Base-by-base conservation (phyloP, 2,888 invertebrate genomes). In the Idaea straminata region DNA sequence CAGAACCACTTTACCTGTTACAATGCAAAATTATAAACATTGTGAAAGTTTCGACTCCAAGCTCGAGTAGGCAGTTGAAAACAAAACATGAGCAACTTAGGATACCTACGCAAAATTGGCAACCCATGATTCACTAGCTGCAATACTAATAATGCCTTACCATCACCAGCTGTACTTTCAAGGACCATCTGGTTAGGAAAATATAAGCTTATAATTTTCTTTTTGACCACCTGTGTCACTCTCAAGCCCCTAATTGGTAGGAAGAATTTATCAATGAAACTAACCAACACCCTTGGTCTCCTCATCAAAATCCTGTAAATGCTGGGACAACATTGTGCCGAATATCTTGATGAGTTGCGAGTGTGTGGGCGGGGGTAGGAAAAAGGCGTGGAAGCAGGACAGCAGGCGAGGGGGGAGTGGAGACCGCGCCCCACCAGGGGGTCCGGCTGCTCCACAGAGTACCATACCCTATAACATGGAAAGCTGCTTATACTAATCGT, bases 361-460 rank as follows among this genome's bases (percentile, higher is more conserved):
- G 68, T 97, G 96, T 66, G 95, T 94, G 15, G 98, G 98, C 47
- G 90, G 71, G 0, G 92, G 80, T 25, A 93, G 84, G 83, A 76
- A 92, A 88, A 98, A 96, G 3, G 97, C 95, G 93, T 98, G 96
- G 90, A 98, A 97, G 78, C 96, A 95, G 61, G 97, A 96, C 74
- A 96, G 94, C 62, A 98, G 94, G 0, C 98, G 95, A 61, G 95
- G 91, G 0, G 97, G 96, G 66, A 98, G 96, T 16, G 95, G 93
- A 71, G 97, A 97, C 15, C 98, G 94, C 1, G 97, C 97, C 1
- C 98, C 98, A 2, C 97, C 98, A 0, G 97, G 97, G 0, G 97
- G 97, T 0, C 97, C 97, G 94, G 98, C 98, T 0, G 97, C 96
- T 3, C 95, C 95, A 81, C 97, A 93, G 61, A 98, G 85, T 69